Evolutionary conservation across 2,888 invertebrate genomes (phyloP), one percentile per base, ranked within the genome.

Genomic region (Tachystola acroxantha): DNA sequence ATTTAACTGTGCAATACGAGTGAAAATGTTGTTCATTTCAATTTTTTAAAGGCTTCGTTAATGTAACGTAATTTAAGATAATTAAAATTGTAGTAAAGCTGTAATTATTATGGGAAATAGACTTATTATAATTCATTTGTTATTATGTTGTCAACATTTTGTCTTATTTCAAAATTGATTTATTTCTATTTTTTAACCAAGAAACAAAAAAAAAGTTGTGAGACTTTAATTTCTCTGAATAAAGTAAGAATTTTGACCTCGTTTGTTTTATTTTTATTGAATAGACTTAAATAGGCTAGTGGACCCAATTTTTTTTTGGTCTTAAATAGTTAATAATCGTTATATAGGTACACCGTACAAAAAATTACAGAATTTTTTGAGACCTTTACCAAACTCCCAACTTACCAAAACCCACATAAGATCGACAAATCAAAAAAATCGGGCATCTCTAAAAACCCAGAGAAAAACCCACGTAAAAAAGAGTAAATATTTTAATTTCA

Each of bases 1-100:
- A 63, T 70, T 68, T 65, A 66, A 67, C 64, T 74, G 86, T 86
- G 86, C 86, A 86, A 86, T 86, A 86, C 58, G 65, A 69, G 66
- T 74, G 69, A 59, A 65, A 65, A 59, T 49, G 63, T 72, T 75
- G 68, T 75, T 79, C 55, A 65, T 72, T 79, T 73, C 63, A 50
- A 66, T 71, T 73, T 53, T 37, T 54, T 58, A 62, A 61, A 64
- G 52, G 74, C 74, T 76, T 72, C 57, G 67, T 72, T 69, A 65
- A 59, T 57, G 52, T 69, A 70, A 66, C 56, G 62, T 76, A 76
- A 65, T 54, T 53, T 69, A 70, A 71, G 65, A 63, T 69, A 61
- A 61, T 50, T 67, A 74, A 77, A 79, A 75, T 69, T 82, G 79
- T 80, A 80, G 69, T 73, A 79, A 82, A 78, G 60, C 65, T 80